Percentiles rank a stretch among this genome's conserved stretches.
phyloP scores from a whole-genome alignment of 2,797 vertebrate species.

The Arnoldichthys spilopterus region DNA sequence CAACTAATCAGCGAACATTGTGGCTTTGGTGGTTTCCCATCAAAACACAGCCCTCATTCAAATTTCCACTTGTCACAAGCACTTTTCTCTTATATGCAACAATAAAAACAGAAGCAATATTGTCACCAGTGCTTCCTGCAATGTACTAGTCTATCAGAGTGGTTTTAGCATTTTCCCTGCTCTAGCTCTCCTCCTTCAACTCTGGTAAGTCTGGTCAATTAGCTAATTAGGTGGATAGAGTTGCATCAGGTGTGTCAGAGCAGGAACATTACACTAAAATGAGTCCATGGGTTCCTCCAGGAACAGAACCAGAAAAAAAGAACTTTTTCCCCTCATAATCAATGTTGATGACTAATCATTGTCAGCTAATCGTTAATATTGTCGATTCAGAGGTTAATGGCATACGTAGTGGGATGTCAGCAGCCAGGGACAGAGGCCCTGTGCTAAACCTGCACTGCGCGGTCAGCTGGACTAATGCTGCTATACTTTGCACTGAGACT shows the following conservation, averaged over 20 bases:
- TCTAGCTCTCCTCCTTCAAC: neutral
- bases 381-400: too few relatives aligned
- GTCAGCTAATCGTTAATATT: too few relatives aligned
- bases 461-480: neutral
- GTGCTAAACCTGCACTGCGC: neutral
- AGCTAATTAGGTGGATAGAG: neutral
- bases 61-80: neutral
- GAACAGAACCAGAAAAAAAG: too few relatives aligned
- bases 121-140: neutral
- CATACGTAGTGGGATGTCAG: too few relatives aligned
- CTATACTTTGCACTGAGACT: neutral
- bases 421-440: too few relatives aligned
- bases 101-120: neutral
- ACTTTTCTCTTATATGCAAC: neutral
- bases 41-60: neutral
- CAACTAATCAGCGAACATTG: neutral
- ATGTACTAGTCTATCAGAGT: neutral
- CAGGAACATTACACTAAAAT: neutral
- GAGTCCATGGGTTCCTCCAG: too few relatives aligned
- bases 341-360: too few relatives aligned
- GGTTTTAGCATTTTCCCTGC: neutral
- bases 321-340: too few relatives aligned
- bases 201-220: neutral
- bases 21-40: neutral
- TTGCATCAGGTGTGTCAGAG: neutral